A percentile compares a stretch with the other conserved stretches of the same genome.
phyloP scores from a whole-genome alignment of 53 echinoderm and acorn worm species.

The Temnopleurus reevesii region DNA sequence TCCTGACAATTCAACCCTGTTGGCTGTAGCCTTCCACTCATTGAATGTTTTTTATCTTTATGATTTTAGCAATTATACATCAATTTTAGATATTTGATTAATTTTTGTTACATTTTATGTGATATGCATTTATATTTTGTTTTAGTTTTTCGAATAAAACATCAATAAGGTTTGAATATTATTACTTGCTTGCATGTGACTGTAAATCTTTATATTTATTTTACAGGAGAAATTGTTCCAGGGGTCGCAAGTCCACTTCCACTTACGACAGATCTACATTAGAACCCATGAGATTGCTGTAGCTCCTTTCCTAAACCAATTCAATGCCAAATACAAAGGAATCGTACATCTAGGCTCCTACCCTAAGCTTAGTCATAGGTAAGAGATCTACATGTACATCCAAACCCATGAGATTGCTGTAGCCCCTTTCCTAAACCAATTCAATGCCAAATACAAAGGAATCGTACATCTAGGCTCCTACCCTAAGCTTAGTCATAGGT shows the following conservation, averaged over 20 bases:
- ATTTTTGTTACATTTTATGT: too few relatives aligned
- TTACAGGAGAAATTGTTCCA: conserved; percentile 72
- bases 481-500: conserved; percentile 86
- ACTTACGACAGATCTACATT: conserved; percentile 79
- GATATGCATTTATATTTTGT: too few relatives aligned
- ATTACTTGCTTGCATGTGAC: not conserved
- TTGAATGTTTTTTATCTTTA: conserved; percentile 65
- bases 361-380: conserved; percentile 86
- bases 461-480: conserved; percentile 80
- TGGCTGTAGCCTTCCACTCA: conserved; percentile 75
- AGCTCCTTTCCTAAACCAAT: conserved; percentile 72
- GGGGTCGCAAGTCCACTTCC: conserved; percentile 68
- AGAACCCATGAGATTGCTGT: conserved; percentile 67
- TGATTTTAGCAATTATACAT: too few relatives aligned
- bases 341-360: conserved; percentile 80
- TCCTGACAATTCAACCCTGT: conserved; percentile 85
- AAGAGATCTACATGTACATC: conserved; percentile 65
- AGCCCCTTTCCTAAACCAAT: conserved; percentile 72
- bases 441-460: conserved; percentile 78
- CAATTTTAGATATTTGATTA: too few relatives aligned
- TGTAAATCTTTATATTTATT: not conserved
- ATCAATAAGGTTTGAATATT: not conserved
- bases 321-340: conserved; percentile 78
- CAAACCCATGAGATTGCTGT: conserved; percentile 67
- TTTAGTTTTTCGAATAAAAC: too few relatives aligned